A percentile compares a stretch with the other conserved stretches of the same genome.
Conservation (phyloP, 2,888 invertebrate species). For the Anthophora plumipes region DNA sequence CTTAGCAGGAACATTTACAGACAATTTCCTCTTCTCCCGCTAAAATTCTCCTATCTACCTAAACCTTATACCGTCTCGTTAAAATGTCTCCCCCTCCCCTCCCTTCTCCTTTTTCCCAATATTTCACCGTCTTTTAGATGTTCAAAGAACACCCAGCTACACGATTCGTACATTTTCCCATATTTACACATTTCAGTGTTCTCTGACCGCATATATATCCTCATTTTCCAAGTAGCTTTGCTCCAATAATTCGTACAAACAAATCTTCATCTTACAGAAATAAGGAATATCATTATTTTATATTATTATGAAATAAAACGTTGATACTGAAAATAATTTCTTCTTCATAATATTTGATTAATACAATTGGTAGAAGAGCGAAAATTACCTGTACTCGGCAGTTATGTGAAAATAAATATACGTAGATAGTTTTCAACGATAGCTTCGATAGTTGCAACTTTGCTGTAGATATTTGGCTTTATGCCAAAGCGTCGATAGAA, state of each 20-base stretch:
- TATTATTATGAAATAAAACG: neutral
- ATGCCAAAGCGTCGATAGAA: slow-evolving; percentile 37
- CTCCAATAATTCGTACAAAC: too few relatives aligned
- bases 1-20: neutral
- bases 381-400: slow-evolving; percentile 23
- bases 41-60: neutral
- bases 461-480: slow-evolving; percentile 31
- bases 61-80: too few relatives aligned
- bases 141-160: neutral
- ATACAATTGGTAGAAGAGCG: slow-evolving; percentile 7
- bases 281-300: neutral
- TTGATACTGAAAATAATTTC: neutral
- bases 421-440: neutral
- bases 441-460: neutral
- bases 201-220: neutral
- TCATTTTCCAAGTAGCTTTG: too few relatives aligned
- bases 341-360: neutral
- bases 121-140: too few relatives aligned
- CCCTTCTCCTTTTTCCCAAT: too few relatives aligned
- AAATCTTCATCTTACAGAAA: too few relatives aligned
- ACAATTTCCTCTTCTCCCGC: neutral
- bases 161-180: neutral
- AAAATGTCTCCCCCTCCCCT: too few relatives aligned
- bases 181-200: neutral
- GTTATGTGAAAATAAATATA: neutral